These are phyloP conservation scores for Stenchaetothrips biformis DNA, from an alignment of 2,888 invertebrate species.

Conservation along the genomic window DNA sequence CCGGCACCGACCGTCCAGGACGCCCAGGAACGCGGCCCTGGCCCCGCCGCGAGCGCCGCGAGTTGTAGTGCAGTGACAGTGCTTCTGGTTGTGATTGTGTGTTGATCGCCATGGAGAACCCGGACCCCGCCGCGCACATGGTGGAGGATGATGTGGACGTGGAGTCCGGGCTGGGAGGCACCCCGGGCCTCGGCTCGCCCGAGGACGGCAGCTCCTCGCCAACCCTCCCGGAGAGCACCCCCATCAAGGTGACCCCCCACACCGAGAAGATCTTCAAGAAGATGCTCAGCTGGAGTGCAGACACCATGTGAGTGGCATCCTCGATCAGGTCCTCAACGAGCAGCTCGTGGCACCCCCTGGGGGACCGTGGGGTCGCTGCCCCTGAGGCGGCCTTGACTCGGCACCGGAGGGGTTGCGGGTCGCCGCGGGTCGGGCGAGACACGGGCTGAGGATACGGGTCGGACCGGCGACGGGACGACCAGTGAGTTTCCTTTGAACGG, in stretches of 20 bases:
- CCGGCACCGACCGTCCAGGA: too few relatives aligned
- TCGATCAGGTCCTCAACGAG: not conserved
- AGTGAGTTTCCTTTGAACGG: too few relatives aligned
- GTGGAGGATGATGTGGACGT: conserved; percentile 16
- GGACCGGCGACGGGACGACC: too few relatives aligned
- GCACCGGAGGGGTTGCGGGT: not conserved
- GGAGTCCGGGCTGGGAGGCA: not conserved
- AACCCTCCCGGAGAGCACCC: not conserved
- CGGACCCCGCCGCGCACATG: conserved; percentile 13
- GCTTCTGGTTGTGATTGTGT: too few relatives aligned
- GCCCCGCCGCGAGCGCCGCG: too few relatives aligned
- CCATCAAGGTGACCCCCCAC: conserved; percentile 12
- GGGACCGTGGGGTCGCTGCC: not conserved
- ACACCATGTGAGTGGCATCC: not conserved
- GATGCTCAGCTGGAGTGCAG: conserved; percentile 17
- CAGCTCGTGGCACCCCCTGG: not conserved
- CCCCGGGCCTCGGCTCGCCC: not conserved
- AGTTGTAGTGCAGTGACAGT: too few relatives aligned
- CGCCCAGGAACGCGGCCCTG: too few relatives aligned
- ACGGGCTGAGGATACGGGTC: not conserved
- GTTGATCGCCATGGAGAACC: not conserved
- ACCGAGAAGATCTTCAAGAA: conserved; percentile 21
- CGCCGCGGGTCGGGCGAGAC: not conserved
- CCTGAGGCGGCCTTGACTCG: not conserved
- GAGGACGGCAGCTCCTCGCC: not conserved